These are phyloP conservation scores for Coremacera marginata DNA, from an alignment of 2,888 invertebrate genomes.

Conservation along the genomic window DNA sequence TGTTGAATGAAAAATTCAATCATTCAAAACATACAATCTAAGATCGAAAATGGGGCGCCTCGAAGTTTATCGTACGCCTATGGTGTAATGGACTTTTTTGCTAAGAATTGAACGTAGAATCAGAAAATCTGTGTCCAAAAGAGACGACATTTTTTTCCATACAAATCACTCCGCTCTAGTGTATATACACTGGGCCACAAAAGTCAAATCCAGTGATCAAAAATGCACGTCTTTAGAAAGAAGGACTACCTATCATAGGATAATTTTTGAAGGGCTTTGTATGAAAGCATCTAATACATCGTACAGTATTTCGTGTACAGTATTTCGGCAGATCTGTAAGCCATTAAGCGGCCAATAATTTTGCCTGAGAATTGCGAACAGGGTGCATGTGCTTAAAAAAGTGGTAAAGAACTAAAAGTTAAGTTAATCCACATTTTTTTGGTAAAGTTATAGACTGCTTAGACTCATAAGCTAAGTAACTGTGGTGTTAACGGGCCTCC, in stretches of 20 bases:
- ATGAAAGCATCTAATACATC: slow-evolving; percentile 32
- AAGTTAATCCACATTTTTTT: slow-evolving; percentile 22
- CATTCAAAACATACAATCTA: too few species aligned
- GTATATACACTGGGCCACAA: background rate
- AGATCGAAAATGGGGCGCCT: too few species aligned
- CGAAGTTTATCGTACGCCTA: too few species aligned
- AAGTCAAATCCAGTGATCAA: background rate
- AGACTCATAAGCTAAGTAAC: background rate
- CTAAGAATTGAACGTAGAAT: slow-evolving; percentile 11
- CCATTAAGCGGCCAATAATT: slow-evolving; percentile 35
- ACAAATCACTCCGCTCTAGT: slow-evolving; percentile 16
- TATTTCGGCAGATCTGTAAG: slow-evolving; percentile 13
- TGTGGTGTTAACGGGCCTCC: background rate
- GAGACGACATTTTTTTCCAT: too few species aligned
- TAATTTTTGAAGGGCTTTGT: slow-evolving; percentile 22
- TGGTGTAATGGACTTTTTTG: too few species aligned
- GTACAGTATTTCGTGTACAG: too few species aligned
- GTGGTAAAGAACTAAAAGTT: slow-evolving; percentile 29
- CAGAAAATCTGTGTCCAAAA: slow-evolving; percentile 1
- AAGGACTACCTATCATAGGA: background rate
- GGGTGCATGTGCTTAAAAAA: slow-evolving; percentile 31
- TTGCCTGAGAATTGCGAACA: slow-evolving; percentile 36
- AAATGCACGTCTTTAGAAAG: slow-evolving; percentile 16
- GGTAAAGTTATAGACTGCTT: slow-evolving; percentile 27
- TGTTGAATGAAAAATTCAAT: too few species aligned